Evolutionary conservation across 2,113 vertebrate genomes (phyloP).

Genomic region (Passer montanus): DNA sequence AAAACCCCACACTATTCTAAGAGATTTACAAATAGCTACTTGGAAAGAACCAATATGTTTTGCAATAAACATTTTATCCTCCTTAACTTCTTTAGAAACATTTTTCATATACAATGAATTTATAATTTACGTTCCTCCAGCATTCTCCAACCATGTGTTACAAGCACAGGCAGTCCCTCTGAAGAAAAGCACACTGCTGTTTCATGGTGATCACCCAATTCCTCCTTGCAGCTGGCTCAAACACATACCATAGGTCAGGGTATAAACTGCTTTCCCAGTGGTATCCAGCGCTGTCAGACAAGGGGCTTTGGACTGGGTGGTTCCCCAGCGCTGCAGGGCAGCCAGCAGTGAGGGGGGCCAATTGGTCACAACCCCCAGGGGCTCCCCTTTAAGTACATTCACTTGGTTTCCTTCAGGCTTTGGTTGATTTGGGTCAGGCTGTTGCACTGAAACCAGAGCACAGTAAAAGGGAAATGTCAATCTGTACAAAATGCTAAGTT

Average conservation of each 20-base stretch:
- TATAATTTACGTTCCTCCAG: background rate
- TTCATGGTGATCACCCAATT: background rate
- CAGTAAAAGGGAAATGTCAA: background rate
- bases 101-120: background rate
- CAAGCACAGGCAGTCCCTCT: background rate
- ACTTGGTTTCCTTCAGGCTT: slow-evolving; percentile 88
- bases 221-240: background rate
- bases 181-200: background rate
- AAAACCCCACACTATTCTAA: background rate
- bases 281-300: slow-evolving; percentile 91
- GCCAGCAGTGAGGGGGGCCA: slow-evolving; percentile 87
- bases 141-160: background rate
- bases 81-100: background rate
- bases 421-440: slow-evolving; percentile 92
- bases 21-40: background rate
- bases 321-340: slow-evolving; percentile 89
- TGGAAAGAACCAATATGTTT: background rate
- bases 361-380: slow-evolving; percentile 75
- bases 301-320: slow-evolving; percentile 86
- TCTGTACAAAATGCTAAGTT: background rate
- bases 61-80: background rate
- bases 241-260: slow-evolving; percentile 89
- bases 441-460: slow-evolving; percentile 81
- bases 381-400: slow-evolving; percentile 84
- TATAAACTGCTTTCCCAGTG: slow-evolving; percentile 86